Evolutionary conservation across 2,888 invertebrate genomes (phyloP).

Genomic region (Ethmia dodecea): DNA sequence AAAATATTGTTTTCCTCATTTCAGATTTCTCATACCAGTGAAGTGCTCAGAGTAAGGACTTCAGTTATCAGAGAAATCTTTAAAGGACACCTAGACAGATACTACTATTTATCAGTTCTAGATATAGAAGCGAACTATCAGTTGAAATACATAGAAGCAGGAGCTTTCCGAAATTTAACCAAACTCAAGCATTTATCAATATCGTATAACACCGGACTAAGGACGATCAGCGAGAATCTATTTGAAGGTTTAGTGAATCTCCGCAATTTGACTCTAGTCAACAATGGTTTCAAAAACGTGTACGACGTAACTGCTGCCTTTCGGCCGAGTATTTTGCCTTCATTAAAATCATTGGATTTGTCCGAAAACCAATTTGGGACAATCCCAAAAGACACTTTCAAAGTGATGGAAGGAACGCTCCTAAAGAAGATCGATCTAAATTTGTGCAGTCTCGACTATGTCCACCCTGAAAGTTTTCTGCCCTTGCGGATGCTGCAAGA

Average conservation of each 20-base stretch:
- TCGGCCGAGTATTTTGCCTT: conserved; percentile 56
- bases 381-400: conserved; percentile 61
- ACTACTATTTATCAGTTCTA: conserved; percentile 53
- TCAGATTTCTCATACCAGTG: conserved; percentile 47
- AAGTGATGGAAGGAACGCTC: conserved; percentile 55
- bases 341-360: conserved; percentile 60
- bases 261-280: conserved; percentile 65
- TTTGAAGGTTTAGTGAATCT: conserved; percentile 74
- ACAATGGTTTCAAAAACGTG: conserved; percentile 73
- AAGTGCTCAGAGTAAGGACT: conserved; percentile 62
- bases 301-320: conserved; percentile 59
- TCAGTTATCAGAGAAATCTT: conserved; percentile 61
- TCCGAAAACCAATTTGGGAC: conserved; percentile 71
- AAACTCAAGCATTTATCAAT: conserved; percentile 71
- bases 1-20: conserved; percentile 22
- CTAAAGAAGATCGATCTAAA: conserved; percentile 66
- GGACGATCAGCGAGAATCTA: conserved; percentile 49
- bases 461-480: conserved; percentile 69
- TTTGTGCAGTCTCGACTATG: conserved; percentile 71
- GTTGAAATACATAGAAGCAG: conserved; percentile 63
- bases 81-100: conserved; percentile 54
- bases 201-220: conserved; percentile 71
- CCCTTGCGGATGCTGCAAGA: conserved; percentile 58
- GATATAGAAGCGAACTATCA: conserved; percentile 76
- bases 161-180: conserved; percentile 64